These are phyloP conservation scores for Centropus bengalensis DNA, from an alignment of 2,113 vertebrate genomes.

Conservation along the genomic window DNA sequence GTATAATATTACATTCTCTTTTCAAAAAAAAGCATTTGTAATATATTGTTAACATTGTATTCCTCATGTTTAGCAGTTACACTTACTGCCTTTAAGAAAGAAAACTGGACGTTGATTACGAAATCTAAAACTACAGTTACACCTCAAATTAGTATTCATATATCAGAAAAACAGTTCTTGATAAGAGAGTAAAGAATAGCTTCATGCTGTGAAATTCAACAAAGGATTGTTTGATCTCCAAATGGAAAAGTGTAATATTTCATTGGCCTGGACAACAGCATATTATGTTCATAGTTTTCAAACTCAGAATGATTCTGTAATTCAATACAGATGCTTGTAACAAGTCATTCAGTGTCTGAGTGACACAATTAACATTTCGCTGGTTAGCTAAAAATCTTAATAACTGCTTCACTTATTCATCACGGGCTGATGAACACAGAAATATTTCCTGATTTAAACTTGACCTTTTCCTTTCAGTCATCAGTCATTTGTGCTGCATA, in stretches of 20 bases:
- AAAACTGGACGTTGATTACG: not conserved
- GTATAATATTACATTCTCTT: rapidly evolving
- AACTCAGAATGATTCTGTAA: constrained; percentile 1
- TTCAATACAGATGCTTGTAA: constrained; percentile 22
- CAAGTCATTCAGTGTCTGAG: constrained; percentile 1
- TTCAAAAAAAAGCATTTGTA: not conserved
- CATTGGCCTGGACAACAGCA: not conserved
- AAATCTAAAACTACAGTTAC: not conserved
- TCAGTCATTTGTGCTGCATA: not conserved
- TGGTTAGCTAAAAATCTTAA: constrained; percentile 19
- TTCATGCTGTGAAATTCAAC: not conserved
- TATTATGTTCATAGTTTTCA: constrained; percentile 13
- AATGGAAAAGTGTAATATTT: not conserved
- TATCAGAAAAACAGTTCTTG: not conserved
- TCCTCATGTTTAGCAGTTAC: not conserved
- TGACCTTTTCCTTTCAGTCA: constrained; percentile 9
- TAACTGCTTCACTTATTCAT: constrained; percentile 39
- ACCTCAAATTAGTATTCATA: not conserved
- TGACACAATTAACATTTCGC: constrained; percentile 34
- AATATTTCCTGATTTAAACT: not conserved
- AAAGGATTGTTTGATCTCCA: not conserved
- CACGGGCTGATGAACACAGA: not conserved
- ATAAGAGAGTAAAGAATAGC: not conserved
- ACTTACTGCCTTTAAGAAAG: not conserved
- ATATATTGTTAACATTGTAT: not conserved